A percentile compares a stretch with the other conserved stretches of the same genome.
Evolutionary conservation across 2,888 invertebrate species (phyloP).

Genomic region (Dusona sp.): DNA sequence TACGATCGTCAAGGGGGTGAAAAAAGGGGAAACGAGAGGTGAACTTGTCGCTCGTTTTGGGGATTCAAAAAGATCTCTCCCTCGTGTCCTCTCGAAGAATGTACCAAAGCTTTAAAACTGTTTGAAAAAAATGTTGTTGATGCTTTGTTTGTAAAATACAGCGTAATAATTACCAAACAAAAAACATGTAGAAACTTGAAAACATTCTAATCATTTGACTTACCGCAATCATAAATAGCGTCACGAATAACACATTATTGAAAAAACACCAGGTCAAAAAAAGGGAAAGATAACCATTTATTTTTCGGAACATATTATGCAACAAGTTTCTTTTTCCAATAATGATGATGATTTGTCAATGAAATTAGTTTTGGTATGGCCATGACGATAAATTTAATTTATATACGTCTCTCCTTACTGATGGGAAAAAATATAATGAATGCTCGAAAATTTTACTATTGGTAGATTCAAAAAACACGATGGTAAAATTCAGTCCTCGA

Average conservation of each 20-base stretch:
- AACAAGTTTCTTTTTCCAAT: too few relatives aligned
- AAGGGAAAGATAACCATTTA: too few relatives aligned
- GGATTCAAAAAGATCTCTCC: constrained; percentile 53
- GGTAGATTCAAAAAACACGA: not conserved
- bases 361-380: too few relatives aligned
- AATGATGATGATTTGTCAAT: too few relatives aligned
- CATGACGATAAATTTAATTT: too few relatives aligned
- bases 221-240: too few relatives aligned
- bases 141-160: not conserved
- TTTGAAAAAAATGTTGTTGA: constrained; percentile 26
- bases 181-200: not conserved
- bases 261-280: too few relatives aligned
- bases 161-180: not conserved
- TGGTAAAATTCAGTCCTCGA: not conserved
- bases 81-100: constrained; percentile 7
- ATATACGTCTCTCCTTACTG: too few relatives aligned
- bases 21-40: constrained; percentile 51
- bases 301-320: too few relatives aligned
- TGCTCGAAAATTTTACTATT: not conserved
- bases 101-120: constrained; percentile 47
- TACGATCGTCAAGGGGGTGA: constrained; percentile 40
- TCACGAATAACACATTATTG: too few relatives aligned
- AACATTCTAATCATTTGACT: too few relatives aligned
- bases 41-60: constrained; percentile 71
- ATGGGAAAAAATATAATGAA: too few relatives aligned